Percentiles rank a stretch among this genome's conserved stretches.
These are phyloP conservation scores for Drosophila kurseongensis DNA, from an alignment of 1,140 invertebrate species.

Conservation along the genomic window DNA sequence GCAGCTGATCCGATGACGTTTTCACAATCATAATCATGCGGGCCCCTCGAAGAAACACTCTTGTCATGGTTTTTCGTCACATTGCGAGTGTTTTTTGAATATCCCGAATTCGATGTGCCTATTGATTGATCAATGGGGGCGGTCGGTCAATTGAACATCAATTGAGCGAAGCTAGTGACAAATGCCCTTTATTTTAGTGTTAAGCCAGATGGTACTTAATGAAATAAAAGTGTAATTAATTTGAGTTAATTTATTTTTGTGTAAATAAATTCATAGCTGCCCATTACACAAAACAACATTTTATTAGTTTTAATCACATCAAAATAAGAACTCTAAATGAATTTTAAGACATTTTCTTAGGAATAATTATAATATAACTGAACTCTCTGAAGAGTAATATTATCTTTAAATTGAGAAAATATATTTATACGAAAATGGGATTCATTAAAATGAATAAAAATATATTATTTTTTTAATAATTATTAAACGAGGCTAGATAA, in stretches of 20 bases:
- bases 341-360: too few species aligned
- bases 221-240: neutral
- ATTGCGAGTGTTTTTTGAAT: conserved; percentile 18
- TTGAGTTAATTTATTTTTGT: neutral
- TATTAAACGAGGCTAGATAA: too few species aligned
- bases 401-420: too few species aligned
- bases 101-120: conserved; percentile 15
- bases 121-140: conserved; percentile 60
- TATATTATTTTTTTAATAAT: too few species aligned
- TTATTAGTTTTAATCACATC: too few species aligned
- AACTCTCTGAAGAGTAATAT: too few species aligned
- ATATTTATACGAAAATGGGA: too few species aligned
- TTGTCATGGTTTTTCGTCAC: conserved; percentile 50
- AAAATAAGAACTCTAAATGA: too few species aligned
- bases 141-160: conserved; percentile 24
- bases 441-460: too few species aligned
- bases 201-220: neutral
- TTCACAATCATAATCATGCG: conserved; percentile 52
- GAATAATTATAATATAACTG: too few species aligned
- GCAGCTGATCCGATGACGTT: conserved; percentile 64
- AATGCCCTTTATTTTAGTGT: conserved; percentile 25
- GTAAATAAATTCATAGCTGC: too few species aligned
- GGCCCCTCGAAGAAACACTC: conserved; percentile 28
- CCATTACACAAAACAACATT: too few species aligned
- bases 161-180: conserved; percentile 14